Base-by-base conservation (phyloP, 2,113 vertebrate genomes). In the Ploceus nigricollis region DNA sequence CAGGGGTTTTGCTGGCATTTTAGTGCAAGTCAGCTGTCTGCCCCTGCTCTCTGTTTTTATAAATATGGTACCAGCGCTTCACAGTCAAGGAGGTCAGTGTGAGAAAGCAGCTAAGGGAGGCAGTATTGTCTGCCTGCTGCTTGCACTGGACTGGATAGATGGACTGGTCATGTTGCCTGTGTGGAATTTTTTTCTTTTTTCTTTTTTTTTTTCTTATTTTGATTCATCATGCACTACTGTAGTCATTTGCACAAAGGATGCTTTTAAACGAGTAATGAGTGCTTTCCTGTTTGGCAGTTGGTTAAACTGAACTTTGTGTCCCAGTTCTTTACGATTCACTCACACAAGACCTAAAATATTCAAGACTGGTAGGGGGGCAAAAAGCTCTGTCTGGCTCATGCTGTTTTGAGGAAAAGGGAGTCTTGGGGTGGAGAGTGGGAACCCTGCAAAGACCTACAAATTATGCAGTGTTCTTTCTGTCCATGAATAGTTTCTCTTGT, bases 211-310 rank as follows among this genome's bases (percentile, higher is more conserved):
- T 28, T 39, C 20, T 60, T 48, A 40, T 40, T 39, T 70, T 7
- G 44, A 50, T 92, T 92, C 80, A 79, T 86, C 82, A 56, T 83
- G 64, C 61, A 92, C 20, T 70, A 3, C 87, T 89, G 73, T 82
- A 91, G 73, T 66, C 50, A 58, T 94, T 91, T 90, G 53, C 70
- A 96, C 93, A 94, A 95, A 94, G 91, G 89, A 92, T 87, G 92
- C 91, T 96, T 96, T 94, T 94, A 85, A 82, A 89, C 0, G 0
- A 82, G 53, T 90, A 96, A 77, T 94, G 89, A 94, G 94, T 88
- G 81, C 93, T 91, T 95, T 96, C 94, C 95, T 94, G 83, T 93
- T 94, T 94, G 89, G 93, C 93, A 82, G 33, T 93, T 89, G 82
- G 65, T 81, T 96, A 54, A 84, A 90, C 83, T 84, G 77, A 89